Evolutionary conservation across 1,140 invertebrate genomes (phyloP), one percentile per base, ranked within the genome.

Genomic region (Brachionus rotundiformis): DNA sequence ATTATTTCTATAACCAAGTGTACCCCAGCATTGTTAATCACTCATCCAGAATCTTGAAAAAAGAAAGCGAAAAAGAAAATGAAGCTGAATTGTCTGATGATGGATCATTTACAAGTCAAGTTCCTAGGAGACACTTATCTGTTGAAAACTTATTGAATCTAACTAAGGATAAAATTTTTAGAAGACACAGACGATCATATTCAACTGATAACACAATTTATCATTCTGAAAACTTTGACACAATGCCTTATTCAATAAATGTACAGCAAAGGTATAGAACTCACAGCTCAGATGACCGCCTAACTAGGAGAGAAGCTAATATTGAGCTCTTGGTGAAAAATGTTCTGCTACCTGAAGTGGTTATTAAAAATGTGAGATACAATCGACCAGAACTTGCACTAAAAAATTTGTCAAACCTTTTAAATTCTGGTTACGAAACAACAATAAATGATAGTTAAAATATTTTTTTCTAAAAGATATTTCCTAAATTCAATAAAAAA

Each of bases 351-450:
- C 68, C 68, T 31, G 68, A 73, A 44, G 25, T 73, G 4, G 25
- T 73, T 23, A 73, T 73, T 19, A 73, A 73, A 11, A 31, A 44
- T 44, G 36, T 73, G 25, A 41, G 68, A 44, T 73, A 73, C 19
- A 73, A 73, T 27, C 16, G 36, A 25, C 68, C 68, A 19, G 68
- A 44, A 44, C 23, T 3, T n/a, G 25, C 41, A n/a, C 27, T 73
- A 41, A 73, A 19, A 44, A 44, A 71, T 39, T 36, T 36, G 10
- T 8, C 29, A 19, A 36, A 73, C 23, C 33, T 44, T 25, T 44
- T 44, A 1, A 73, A 73, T 73, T 31, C 19, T 54, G 47, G 19
- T 54, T 16, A 19, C 0, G 47, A 54, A 54, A 8, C 47, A 54
- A 7, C 47, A 19, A 7, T 6, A 19, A 54, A 7, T 54, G 19